phyloP scores from a whole-genome alignment of 2,113 vertebrate genomes.

The Anolis sagrei region DNA sequence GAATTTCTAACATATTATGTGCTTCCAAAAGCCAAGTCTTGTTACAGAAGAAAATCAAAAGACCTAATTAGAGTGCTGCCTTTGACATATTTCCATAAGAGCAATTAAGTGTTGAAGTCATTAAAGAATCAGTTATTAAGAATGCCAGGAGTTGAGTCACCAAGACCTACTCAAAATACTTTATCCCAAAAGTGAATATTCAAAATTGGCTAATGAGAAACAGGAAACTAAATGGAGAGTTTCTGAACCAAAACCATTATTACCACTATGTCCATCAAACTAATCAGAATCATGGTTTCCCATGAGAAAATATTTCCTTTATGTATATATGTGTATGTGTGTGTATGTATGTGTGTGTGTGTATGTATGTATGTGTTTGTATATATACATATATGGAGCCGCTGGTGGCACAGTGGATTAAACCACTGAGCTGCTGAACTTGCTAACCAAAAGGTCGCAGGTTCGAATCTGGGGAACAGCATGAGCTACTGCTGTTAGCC shows the following conservation, averaged over 20 bases:
- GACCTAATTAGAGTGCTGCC: slow-evolving; percentile 53
- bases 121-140: slow-evolving; percentile 26
- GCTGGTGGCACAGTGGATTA: too few species aligned
- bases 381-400: too few species aligned
- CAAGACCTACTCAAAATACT: neutral
- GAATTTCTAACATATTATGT: neutral
- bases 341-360: too few species aligned
- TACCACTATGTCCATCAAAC: neutral
- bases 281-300: neutral
- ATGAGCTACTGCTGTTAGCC: too few species aligned
- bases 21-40: slow-evolving; percentile 48
- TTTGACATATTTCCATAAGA: slow-evolving; percentile 51
- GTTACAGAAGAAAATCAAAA: slow-evolving; percentile 54
- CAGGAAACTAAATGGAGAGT: neutral
- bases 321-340: too few species aligned
- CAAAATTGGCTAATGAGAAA: neutral
- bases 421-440: too few species aligned
- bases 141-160: neutral
- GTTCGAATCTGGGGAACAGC: too few species aligned
- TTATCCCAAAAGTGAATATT: neutral
- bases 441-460: too few species aligned
- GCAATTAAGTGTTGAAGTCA: slow-evolving; percentile 35
- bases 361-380: too few species aligned
- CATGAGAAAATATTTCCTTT: neutral
- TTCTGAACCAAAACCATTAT: neutral